Conservation (phyloP, 1,140 invertebrate species). For the Drosophila kurseongensis region DNA sequence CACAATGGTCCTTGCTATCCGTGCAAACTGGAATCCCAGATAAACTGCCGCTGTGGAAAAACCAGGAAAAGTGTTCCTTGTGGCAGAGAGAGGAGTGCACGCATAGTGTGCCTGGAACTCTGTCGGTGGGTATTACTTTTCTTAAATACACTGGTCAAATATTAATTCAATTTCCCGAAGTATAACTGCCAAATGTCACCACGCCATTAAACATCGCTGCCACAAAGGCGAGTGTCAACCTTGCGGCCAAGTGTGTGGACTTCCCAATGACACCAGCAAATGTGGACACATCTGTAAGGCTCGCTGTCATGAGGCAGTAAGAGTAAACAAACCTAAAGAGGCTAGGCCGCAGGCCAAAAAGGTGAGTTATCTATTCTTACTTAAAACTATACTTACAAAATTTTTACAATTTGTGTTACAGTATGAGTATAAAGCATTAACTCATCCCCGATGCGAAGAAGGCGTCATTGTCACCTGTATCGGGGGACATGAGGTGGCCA, state of each 20-base stretch:
- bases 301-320: conserved; percentile 92
- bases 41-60: conserved; percentile 93
- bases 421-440: conserved; percentile 88
- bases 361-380: conserved; percentile 11
- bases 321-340: conserved; percentile 84
- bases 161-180: conserved; percentile 75
- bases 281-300: conserved; percentile 92
- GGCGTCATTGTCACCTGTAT: conserved; percentile 91
- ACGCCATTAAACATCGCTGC: conserved; percentile 91
- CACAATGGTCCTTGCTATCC: conserved; percentile 96
- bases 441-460: conserved; percentile 90
- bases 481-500: conserved; percentile 92
- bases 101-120: conserved; percentile 90
- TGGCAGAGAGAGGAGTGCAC: conserved; percentile 91
- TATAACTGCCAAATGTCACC: conserved; percentile 91
- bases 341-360: conserved; percentile 36
- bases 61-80: conserved; percentile 94
- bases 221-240: conserved; percentile 95
- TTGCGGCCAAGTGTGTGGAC: conserved; percentile 90
- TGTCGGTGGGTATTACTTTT: conserved; percentile 85
- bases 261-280: conserved; percentile 85
- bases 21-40: conserved; percentile 90
- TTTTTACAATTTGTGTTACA: conserved; percentile 10
- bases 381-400: neutral
- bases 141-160: rapidly evolving